phyloP scores from a whole-genome alignment of 2,888 invertebrate species.

The Nasonovia ribisnigri region DNA sequence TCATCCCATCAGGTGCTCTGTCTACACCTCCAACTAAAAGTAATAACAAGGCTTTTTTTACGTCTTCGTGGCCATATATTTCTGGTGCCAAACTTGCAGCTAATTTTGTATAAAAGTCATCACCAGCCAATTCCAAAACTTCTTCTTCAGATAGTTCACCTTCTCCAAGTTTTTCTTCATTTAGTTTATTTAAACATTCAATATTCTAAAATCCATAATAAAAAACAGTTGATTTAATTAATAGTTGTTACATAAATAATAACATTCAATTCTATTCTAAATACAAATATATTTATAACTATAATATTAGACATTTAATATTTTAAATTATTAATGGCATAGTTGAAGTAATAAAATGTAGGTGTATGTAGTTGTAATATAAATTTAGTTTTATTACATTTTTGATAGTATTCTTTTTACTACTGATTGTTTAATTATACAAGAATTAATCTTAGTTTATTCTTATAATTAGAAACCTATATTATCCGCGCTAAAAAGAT shows the following conservation, averaged over 20 bases:
- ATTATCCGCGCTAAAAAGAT: too few species aligned
- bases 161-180: slow-evolving; percentile 85
- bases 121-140: slow-evolving; percentile 82
- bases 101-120: slow-evolving; percentile 92
- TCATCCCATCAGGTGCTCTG: slow-evolving; percentile 92
- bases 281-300: background rate
- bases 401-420: background rate
- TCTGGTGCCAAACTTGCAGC: slow-evolving; percentile 96
- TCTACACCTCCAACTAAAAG: slow-evolving; percentile 94
- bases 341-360: background rate
- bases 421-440: background rate
- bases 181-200: slow-evolving; percentile 85
- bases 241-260: background rate
- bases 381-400: background rate
- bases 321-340: background rate
- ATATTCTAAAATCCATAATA: slow-evolving; percentile 75
- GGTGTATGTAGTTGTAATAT: background rate
- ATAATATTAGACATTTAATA: background rate
- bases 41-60: slow-evolving; percentile 95
- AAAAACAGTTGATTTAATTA: background rate
- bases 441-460: background rate
- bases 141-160: slow-evolving; percentile 87
- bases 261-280: background rate
- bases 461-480: background rate
- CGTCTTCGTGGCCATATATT: slow-evolving; percentile 98